Base-by-base conservation (phyloP, 2,113 vertebrate species). In the Rhinoderma darwinii region DNA sequence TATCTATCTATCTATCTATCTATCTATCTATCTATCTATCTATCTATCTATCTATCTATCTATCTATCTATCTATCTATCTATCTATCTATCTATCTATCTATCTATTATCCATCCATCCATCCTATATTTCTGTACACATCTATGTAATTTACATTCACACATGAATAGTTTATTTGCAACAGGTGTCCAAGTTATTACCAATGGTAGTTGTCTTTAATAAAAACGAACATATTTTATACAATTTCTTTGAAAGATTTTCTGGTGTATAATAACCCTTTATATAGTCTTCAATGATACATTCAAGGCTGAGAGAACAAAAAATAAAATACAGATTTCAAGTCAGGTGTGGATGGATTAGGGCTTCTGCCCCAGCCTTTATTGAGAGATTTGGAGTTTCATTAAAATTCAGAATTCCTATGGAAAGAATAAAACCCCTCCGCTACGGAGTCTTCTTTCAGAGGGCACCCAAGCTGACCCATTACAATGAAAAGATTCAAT, bases 401-500 rank as follows among this genome's bases (percentile, higher is more conserved):
- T 96, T 96, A 95, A 95, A 93, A 95, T 95, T 95, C 95, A 94
- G 91, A 91, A 95, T 94, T 96, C 93, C 93, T 91, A 90, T 90
- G 90, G 93, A 94, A 95, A 95, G 92, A 94, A 93, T 87, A 88
- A 94, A 87, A 75, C 89, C 93, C 91, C 89, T 70, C 92, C 91
- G 92, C 92, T 92, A 90, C 81, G 89, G 92, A 91, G 93, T 93
- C 91, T 93, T 93, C 93, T 96, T 96, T 95, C 94, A 95, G 93
- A 93, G 94, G 93, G 93, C 94, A 92, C 93, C 93, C 92, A 84
- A 93, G 90, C 94, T 95, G 95, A 95, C 94, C 95, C 93, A 93
- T 95, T 95, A 93, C 94, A 96, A 96, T 96, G 94, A 96, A 95
- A 96, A 95, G 94, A 91, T 94, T 94, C 94, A 93, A 90, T 94